A percentile compares a stretch with the other conserved stretches of the same genome.
These are phyloP conservation scores for Orthosia gothica DNA, from an alignment of 2,888 invertebrate genomes.

Conservation along the genomic window DNA sequence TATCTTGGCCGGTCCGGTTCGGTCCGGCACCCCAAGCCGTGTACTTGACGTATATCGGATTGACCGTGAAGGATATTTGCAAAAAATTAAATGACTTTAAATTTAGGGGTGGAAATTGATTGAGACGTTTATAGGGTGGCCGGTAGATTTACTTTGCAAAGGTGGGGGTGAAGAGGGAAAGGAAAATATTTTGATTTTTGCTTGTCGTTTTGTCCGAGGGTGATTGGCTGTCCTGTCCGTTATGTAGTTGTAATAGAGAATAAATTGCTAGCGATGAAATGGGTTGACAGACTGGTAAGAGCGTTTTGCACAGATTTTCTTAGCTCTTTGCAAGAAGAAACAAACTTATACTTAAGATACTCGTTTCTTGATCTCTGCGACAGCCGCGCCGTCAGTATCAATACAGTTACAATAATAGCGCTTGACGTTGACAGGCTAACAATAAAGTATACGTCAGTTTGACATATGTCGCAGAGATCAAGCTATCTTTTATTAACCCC, in stretches of 20 bases:
- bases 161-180: neutral
- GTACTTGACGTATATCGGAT: constrained; percentile 57
- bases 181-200: constrained; percentile 40
- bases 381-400: no score
- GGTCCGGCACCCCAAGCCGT: constrained; percentile 39
- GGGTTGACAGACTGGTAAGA: neutral
- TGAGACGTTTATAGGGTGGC: constrained; percentile 63
- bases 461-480: no score
- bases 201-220: constrained; percentile 1
- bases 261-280: neutral
- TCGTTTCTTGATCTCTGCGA: no score
- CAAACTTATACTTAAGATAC: no score
- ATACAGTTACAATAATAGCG: no score
- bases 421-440: no score
- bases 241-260: neutral
- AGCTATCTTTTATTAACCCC: no score
- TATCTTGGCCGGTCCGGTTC: constrained; percentile 5
- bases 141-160: constrained; percentile 19
- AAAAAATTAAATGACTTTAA: constrained; percentile 62
- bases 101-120: constrained; percentile 63
- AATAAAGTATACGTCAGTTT: no score
- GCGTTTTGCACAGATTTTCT: neutral
- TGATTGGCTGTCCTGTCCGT: neutral
- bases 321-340: neutral
- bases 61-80: constrained; percentile 64